phyloP scores from a whole-genome alignment of 2,888 invertebrate species.

The Dicycla oo region DNA sequence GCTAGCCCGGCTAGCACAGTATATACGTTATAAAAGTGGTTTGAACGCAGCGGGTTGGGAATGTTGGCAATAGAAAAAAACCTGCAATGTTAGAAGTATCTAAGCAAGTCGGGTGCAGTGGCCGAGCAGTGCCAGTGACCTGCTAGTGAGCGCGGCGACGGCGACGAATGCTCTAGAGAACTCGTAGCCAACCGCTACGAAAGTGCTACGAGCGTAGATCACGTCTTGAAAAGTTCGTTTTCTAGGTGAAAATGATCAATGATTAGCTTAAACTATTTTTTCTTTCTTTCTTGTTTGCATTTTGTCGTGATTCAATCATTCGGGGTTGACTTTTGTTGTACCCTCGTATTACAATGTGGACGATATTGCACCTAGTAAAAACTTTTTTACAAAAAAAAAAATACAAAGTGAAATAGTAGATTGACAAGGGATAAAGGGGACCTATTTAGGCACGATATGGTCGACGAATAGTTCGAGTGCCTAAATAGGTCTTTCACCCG shows the following conservation, averaged over 20 bases:
- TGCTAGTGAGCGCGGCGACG: constrained; percentile 72
- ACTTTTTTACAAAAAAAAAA: too few species aligned
- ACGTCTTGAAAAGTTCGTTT: constrained; percentile 31
- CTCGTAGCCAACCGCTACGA: constrained; percentile 83
- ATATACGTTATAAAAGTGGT: constrained; percentile 69
- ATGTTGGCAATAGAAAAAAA: constrained; percentile 88
- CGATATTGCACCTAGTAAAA: constrained; percentile 1
- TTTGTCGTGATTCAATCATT: constrained; percentile 9
- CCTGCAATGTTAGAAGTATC: constrained; percentile 88
- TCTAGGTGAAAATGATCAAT: constrained; percentile 35
- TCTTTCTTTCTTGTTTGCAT: not conserved
- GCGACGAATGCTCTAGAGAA: constrained; percentile 70
- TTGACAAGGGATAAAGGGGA: too few species aligned
- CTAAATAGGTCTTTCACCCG: too few species aligned
- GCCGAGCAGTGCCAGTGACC: constrained; percentile 88
- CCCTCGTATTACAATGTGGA: not conserved
- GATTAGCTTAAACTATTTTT: not conserved
- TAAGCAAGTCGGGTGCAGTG: constrained; percentile 89
- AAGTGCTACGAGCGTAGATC: constrained; percentile 64
- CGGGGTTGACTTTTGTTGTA: not conserved
- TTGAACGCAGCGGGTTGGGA: constrained; percentile 80
- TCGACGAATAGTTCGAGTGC: too few species aligned
- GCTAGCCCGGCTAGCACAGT: constrained; percentile 40
- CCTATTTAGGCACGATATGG: too few species aligned
- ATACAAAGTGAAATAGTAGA: too few species aligned